phyloP scores from a whole-genome alignment of 2,888 invertebrate species.

The Eutolmus rufibarbis region DNA sequence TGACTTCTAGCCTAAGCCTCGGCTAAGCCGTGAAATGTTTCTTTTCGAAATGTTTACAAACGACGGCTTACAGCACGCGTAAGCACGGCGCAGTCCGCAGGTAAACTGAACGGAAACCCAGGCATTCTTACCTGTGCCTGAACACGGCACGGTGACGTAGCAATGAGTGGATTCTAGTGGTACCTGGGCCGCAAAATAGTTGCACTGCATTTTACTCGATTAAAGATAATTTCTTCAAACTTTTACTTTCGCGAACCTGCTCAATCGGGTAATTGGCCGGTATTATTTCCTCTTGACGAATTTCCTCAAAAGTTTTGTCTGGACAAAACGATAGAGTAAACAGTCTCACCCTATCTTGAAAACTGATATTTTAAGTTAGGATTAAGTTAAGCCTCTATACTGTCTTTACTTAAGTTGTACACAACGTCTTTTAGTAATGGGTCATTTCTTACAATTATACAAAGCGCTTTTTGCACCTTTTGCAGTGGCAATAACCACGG shows the following conservation, averaged over 20 bases:
- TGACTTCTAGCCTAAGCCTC: conserved; percentile 19
- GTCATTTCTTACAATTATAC: background rate
- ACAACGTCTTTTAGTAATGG: background rate
- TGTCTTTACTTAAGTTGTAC: background rate
- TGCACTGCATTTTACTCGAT: background rate
- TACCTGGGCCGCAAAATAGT: background rate
- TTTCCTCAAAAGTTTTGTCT: background rate
- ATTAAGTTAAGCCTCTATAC: background rate
- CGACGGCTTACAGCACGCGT: conserved; percentile 40
- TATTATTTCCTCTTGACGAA: background rate
- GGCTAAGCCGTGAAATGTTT: conserved; percentile 27
- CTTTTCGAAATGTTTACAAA: background rate
- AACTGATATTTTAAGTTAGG: background rate
- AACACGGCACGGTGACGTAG: conserved; percentile 17
- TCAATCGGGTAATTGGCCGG: background rate
- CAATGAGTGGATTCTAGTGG: background rate
- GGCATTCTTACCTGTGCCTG: conserved; percentile 44
- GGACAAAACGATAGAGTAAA: background rate
- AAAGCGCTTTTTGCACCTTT: background rate
- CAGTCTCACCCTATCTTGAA: background rate
- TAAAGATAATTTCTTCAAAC: background rate
- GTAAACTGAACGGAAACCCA: conserved; percentile 47
- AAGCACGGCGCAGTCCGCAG: conserved; percentile 49
- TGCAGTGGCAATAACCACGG: background rate
- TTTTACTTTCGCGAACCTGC: background rate